Evolutionary conservation across 2,113 vertebrate genomes (phyloP), one percentile per base, ranked within the genome.

Genomic region (Oceanodroma tethys): DNA sequence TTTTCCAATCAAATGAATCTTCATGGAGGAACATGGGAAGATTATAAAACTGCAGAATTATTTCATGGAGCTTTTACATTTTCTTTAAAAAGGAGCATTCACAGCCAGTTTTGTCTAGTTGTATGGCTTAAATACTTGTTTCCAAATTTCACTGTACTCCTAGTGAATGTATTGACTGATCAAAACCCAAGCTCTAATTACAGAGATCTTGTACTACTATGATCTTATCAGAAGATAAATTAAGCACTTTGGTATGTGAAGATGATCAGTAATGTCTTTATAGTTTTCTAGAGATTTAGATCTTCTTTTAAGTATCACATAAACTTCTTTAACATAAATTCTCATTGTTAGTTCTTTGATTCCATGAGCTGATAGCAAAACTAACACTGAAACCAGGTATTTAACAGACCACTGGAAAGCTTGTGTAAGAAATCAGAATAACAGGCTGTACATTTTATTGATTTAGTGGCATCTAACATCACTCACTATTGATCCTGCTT

Each of bases 181-280:
- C 90, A 92, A 95, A 95, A 81, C 58, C 36, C 34, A 45, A 65
- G 63, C 72, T 36, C 81, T 97, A 88, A 97, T 97, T 92, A 55
- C 72, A 50, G 52, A 19, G 71, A 59, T 85, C 75, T 86, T 91
- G 71, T 80, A 47, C 62, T 76, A 16, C 78, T 75, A 2, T 67
- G 83, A 93, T 93, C 90, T 86, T 88, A 58, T 74, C 70, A 79
- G 22, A 81, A 95, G 92, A 93, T 53, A 62, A 94, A 94, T 90
- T 6, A 76, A 92, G 56, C 71, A 22, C 76, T 94, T 90, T 38
- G n/a, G 43, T 18, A 13, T 32, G 47, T 70, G 82, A 79, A 71
- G 62, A 86, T 82, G 87, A 88, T 87, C 90, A 76, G 73, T 71
- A 63, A 90, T 47, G 72, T 80, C 90, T 94, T 91, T 79, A 66